A percentile compares a stretch with the other conserved stretches of the same genome.
phyloP scores from a whole-genome alignment of 2,113 vertebrate genomes.

The Sinocyclocheilus grahami region DNA sequence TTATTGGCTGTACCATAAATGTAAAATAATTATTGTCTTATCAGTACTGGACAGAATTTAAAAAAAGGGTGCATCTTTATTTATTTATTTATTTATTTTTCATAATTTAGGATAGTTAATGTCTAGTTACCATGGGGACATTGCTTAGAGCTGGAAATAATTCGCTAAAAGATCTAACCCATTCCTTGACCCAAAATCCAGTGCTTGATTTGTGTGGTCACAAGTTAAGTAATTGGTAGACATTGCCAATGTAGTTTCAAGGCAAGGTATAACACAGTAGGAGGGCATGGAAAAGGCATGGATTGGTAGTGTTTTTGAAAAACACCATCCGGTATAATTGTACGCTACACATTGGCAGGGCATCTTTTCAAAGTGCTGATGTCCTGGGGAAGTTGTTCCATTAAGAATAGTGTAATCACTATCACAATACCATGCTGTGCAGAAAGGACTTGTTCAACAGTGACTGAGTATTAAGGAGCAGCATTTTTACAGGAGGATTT shows the following conservation, averaged over 20 bases:
- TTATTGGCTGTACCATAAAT: background rate
- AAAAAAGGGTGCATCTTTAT: background rate
- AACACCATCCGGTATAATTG: background rate
- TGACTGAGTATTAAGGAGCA: constrained; percentile 13
- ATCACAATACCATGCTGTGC: background rate
- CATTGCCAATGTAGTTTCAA: background rate
- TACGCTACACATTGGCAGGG: background rate
- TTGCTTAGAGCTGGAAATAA: background rate
- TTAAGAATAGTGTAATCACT: constrained; percentile 4
- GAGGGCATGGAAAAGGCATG: too few relatives aligned
- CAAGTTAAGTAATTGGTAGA: background rate
- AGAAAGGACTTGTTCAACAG: constrained; percentile 4
- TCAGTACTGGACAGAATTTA: background rate
- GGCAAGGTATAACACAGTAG: background rate
- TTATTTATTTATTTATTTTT: too few relatives aligned
- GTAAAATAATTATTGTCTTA: background rate
- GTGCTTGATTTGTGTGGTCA: background rate
- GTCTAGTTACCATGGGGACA: background rate
- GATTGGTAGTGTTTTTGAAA: background rate
- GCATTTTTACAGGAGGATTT: constrained; percentile 16
- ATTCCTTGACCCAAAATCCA: background rate
- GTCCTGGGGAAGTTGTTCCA: background rate
- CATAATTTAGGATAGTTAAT: background rate
- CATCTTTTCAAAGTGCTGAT: background rate
- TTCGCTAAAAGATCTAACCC: background rate